phyloP scores from a whole-genome alignment of 2,113 vertebrate genomes.

The Eublepharis macularius region DNA sequence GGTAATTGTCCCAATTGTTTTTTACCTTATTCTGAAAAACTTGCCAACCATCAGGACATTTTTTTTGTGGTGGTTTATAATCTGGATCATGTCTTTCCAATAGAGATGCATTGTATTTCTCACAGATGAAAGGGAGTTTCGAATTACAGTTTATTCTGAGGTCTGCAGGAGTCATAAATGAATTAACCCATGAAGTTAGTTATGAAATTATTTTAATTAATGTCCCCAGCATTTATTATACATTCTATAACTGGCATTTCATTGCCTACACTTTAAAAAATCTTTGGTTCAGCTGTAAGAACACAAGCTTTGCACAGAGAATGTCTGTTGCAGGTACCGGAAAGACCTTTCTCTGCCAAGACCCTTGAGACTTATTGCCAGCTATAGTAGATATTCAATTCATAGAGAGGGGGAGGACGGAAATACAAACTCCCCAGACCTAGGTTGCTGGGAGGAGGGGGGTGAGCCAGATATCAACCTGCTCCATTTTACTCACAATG shows the following conservation, averaged over 20 bases:
- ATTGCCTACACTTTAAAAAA: neutral
- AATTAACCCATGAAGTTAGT: neutral
- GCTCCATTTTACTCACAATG: too few species aligned
- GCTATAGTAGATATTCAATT: too few species aligned
- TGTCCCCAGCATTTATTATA: too few species aligned
- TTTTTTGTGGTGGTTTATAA: constrained; percentile 63
- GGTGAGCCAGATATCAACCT: too few species aligned
- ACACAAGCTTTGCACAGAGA: neutral
- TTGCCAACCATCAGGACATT: constrained; percentile 73
- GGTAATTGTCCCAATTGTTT: neutral
- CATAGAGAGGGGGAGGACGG: too few species aligned
- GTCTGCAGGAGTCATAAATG: constrained; percentile 59
- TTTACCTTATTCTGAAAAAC: constrained; percentile 90
- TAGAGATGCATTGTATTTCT: constrained; percentile 84
- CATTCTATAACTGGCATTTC: too few species aligned
- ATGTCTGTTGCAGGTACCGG: neutral
- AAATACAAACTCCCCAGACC: too few species aligned
- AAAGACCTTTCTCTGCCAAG: neutral
- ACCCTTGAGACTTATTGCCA: neutral
- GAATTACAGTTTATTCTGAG: constrained; percentile 66
- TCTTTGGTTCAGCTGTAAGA: neutral
- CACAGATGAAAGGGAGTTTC: constrained; percentile 88
- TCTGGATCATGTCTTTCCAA: constrained; percentile 80
- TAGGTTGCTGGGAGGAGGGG: too few species aligned
- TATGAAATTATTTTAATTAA: too few species aligned